Percentiles rank a stretch among this genome's conserved stretches.
phyloP scores from a whole-genome alignment of 2,888 invertebrate genomes.

The Caenorhabditis sp. region DNA sequence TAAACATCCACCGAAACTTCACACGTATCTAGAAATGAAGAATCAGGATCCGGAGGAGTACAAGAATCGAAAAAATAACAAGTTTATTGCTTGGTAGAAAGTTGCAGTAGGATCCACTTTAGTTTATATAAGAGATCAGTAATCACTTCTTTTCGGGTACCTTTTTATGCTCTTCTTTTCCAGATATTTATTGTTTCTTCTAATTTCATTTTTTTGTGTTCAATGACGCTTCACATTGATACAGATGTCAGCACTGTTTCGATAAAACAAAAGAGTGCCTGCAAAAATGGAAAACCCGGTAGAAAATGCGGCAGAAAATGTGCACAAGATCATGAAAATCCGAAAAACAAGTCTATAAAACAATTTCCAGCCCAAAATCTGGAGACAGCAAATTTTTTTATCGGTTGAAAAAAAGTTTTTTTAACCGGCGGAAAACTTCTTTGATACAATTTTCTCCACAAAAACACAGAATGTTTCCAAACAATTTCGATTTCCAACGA shows the following conservation, averaged over 20 bases:
- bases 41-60: conserved; percentile 64
- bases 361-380: too few species aligned
- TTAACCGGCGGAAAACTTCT: too few species aligned
- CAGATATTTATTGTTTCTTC: conserved; percentile 13
- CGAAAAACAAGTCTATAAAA: too few species aligned
- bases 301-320: too few species aligned
- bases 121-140: not conserved
- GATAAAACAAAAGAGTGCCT: too few species aligned
- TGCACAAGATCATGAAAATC: too few species aligned
- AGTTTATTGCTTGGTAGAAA: conserved; percentile 60
- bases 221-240: not conserved
- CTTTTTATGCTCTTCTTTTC: not conserved
- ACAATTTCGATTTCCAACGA: too few species aligned
- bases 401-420: too few species aligned
- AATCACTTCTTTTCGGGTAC: conserved; percentile 17
- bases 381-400: too few species aligned
- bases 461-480: too few species aligned
- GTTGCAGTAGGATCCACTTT: not conserved
- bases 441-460: too few species aligned
- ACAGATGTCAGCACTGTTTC: not conserved
- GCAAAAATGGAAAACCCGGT: too few species aligned
- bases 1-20: conserved; percentile 74
- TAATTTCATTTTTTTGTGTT: not conserved
- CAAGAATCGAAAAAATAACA: conserved; percentile 63
- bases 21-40: conserved; percentile 70